These are phyloP conservation scores for Cyrtorhinus lividipennis DNA, from an alignment of 1,140 invertebrate genomes.

Conservation along the genomic window DNA sequence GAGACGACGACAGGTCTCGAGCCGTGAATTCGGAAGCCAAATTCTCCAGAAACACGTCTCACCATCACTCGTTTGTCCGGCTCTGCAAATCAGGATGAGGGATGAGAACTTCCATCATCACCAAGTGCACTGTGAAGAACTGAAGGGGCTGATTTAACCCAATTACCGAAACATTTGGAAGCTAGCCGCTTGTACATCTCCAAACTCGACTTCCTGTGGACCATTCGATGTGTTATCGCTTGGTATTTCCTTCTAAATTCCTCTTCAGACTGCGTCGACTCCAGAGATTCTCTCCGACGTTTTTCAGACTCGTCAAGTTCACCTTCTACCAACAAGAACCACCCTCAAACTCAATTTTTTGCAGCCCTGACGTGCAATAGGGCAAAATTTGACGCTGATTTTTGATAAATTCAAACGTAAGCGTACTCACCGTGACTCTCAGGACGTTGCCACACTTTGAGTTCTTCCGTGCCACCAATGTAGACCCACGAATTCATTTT, in stretches of 20 bases:
- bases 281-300: slow-evolving; percentile 39
- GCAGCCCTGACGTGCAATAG: too few relatives aligned
- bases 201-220: slow-evolving; percentile 78
- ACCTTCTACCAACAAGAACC: slow-evolving; percentile 16
- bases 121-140: background rate
- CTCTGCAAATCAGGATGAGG: slow-evolving; percentile 40
- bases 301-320: slow-evolving; percentile 29
- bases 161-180: slow-evolving; percentile 63
- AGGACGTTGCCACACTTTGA: slow-evolving; percentile 49
- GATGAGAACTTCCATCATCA: too few relatives aligned
- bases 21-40: slow-evolving; percentile 90
- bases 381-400: too few relatives aligned
- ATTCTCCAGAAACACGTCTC: slow-evolving; percentile 68
- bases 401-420: too few relatives aligned
- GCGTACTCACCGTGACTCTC: slow-evolving; percentile 28
- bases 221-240: slow-evolving; percentile 71
- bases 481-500: slow-evolving; percentile 56
- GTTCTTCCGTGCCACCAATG: slow-evolving; percentile 55
- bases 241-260: slow-evolving; percentile 75
- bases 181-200: slow-evolving; percentile 78
- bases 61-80: slow-evolving; percentile 75
- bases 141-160: background rate
- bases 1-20: slow-evolving; percentile 90
- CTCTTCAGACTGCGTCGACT: slow-evolving; percentile 74
- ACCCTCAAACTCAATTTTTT: slow-evolving; percentile 1